phyloP scores from a whole-genome alignment of 2,797 vertebrate genomes.

The Macropus fuliginosus region DNA sequence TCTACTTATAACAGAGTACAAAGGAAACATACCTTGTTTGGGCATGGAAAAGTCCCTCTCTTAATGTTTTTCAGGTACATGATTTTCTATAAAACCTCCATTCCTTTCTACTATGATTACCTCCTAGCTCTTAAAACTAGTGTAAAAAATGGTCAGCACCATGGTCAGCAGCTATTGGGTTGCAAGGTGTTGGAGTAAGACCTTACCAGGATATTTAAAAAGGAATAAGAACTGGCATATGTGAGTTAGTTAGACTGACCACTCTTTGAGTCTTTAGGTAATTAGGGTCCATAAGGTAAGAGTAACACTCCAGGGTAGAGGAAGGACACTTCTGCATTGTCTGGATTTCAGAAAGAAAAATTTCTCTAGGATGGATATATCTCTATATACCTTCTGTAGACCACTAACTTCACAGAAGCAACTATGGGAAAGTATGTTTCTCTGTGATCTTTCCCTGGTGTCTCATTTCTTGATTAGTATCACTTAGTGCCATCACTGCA shows the following conservation, averaged over 20 bases:
- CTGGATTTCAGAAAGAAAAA: neutral
- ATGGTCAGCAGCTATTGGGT: neutral
- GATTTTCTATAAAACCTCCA: slow-evolving; percentile 3
- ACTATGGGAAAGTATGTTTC: neutral
- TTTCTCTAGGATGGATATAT: neutral
- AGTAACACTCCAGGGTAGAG: neutral
- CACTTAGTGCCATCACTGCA: neutral
- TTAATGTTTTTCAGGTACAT: neutral
- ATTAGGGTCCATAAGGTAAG: neutral
- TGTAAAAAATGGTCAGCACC: neutral
- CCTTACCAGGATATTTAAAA: neutral
- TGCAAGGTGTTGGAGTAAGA: neutral
- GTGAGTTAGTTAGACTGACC: neutral
- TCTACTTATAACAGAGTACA: neutral
- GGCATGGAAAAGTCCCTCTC: neutral
- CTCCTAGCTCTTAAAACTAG: neutral
- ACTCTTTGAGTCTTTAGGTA: neutral
- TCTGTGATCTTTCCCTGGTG: neutral
- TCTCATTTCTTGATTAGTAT: neutral
- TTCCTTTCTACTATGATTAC: slow-evolving; percentile 12
- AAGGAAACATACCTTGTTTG: neutral
- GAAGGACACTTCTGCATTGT: neutral
- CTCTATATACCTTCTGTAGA: neutral
- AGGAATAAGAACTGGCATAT: neutral
- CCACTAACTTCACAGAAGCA: neutral